phyloP scores from a whole-genome alignment of 1,140 invertebrate species.

The Papilio polytes region DNA sequence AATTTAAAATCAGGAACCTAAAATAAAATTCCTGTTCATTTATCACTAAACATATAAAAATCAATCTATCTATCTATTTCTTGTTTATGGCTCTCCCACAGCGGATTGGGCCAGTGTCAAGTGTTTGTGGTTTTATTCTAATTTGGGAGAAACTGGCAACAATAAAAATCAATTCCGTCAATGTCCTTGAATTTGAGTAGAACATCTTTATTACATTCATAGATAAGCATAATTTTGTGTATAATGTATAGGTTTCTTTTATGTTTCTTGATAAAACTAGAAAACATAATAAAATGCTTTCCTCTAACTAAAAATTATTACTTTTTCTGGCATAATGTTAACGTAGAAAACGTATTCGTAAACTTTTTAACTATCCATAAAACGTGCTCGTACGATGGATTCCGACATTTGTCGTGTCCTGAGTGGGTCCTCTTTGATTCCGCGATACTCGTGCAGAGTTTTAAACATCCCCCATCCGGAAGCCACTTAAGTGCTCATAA shows the following conservation, averaged over 20 bases:
- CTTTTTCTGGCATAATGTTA: background rate
- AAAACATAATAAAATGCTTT: too few relatives aligned
- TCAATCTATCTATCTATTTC: too few relatives aligned
- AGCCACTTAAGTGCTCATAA: slow-evolving; percentile 79
- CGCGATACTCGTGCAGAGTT: slow-evolving; percentile 63
- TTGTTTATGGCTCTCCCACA: too few relatives aligned
- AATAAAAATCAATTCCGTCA: too few relatives aligned
- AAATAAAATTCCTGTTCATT: background rate
- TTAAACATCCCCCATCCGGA: slow-evolving; percentile 76
- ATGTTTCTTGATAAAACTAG: too few relatives aligned
- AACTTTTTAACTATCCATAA: slow-evolving; percentile 65
- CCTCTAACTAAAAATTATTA: background rate
- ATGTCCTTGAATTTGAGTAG: too few relatives aligned
- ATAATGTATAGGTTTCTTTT: too few relatives aligned
- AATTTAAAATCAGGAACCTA: background rate
- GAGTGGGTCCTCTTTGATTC: slow-evolving; percentile 65
- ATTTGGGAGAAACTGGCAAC: too few relatives aligned
- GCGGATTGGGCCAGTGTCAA: too few relatives aligned
- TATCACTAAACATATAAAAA: background rate
- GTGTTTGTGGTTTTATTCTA: too few relatives aligned
- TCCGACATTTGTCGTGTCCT: slow-evolving; percentile 73
- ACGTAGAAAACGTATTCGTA: slow-evolving; percentile 63
- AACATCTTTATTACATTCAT: too few relatives aligned
- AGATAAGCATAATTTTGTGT: too few relatives aligned
- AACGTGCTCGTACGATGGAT: slow-evolving; percentile 64